Base-by-base conservation (phyloP, 1,140 invertebrate genomes). In the Brachionus plicatilis region DNA sequence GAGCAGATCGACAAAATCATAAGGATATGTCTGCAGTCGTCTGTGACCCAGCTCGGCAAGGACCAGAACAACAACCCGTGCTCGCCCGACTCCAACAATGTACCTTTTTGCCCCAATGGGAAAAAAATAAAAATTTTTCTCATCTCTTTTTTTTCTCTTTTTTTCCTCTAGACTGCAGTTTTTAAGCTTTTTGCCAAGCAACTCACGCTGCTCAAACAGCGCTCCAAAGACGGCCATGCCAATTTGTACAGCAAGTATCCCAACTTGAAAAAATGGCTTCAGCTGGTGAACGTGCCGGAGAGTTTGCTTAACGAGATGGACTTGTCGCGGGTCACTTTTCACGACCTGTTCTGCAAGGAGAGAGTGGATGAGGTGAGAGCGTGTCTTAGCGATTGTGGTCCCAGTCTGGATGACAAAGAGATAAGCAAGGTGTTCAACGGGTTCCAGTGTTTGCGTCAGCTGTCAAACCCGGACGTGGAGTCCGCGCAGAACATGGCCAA, bases 111-210 rank as follows among this genome's bases (percentile, higher is more conserved):
- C 7, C 41, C 14, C 4, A 47, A 12, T 12, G n/a, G n/a, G 43
- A 11, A 47, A 47, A 47, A n/a, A 37, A 37, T 33, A 33, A 33
- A 33, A 5, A 3, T 78, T 53, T 53, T 14, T n/a, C 41, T 53
- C 7, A 45, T 7, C 8, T 12, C 4, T 76, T 29, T 41, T 12
- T 45, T 76, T 43, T 17, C 29, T 56, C n/a, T 29, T 53, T 24
- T 24, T 24, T 24, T 24, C 24, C 0, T 78, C n/a, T 11, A 80
- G 76, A 53, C 56, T 7, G 50, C 76, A 24, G 76, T 80, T 3
- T 27, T 80, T 8, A 80, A 80, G 12, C 76, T 80, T 11, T 80
- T 80, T 53, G 76, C 76, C 45, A 80, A 80, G 20, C 76, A 80
- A 12, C 17, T 80, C 1, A 56, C 33, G 0, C 14, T 80, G 2